Base-by-base conservation (phyloP, 2,113 vertebrate genomes). In the Vireo altiloquus region DNA sequence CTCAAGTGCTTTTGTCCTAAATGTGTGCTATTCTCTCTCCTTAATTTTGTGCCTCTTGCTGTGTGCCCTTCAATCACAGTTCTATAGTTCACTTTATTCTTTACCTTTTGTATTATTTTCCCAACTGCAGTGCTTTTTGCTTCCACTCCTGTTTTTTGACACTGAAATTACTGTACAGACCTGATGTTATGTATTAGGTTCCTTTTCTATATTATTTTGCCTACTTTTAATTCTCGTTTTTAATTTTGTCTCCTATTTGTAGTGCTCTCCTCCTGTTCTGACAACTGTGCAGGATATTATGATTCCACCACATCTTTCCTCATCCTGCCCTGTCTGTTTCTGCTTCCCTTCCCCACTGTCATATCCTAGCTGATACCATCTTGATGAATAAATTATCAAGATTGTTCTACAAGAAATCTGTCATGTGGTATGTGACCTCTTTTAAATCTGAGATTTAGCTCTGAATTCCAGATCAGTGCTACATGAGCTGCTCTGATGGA, bases 301-400 rank as follows among this genome's bases (percentile, higher is more conserved):
- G 61, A 70, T 94, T 93, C 74, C 84, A 15, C 63, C 90, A 35
- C 39, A 25, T 42, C 87, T 80, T 68, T 84, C 65, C 40, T 33
- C 17, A 28, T 75, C 70, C 86, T 61, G 52, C 57, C 93, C 76
- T 93, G 60, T 24, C 61, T 60, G 40, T 82, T 94, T 84, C 57
- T 85, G 39, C 77, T 71, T 95, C 78, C 86, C 75, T 75, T 82
- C 60, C 86, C 57, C 52, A 75, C 54, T 80, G 72, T 23, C 93
- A 69, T 7, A 75, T 94, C 87, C 57, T 90, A 80, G 82, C 59
- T 96, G 95, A 81, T 95, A 92, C 37, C 65, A 94, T 96, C 78
- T 92, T 95, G 92, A 89, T 97, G 96, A 97, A 97, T 97, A 97
- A 97, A 96, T 97, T 96, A 96, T 92, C 95, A 94, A 69, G 69